phyloP scores from a whole-genome alignment of 1,140 invertebrate genomes.

The Drepana arcuata region DNA sequence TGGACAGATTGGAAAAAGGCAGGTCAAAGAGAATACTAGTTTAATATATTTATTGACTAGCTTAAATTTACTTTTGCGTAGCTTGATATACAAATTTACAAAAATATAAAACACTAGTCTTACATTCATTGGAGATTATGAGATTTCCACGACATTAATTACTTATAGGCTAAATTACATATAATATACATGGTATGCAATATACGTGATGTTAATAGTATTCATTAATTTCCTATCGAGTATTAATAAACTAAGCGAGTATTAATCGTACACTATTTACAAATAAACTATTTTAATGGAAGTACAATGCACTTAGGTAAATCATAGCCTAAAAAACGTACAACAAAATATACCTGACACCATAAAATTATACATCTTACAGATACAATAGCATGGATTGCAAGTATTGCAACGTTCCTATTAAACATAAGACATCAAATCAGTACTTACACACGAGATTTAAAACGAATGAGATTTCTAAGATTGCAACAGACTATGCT shows the following conservation, averaged over 20 bases:
- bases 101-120: slow-evolving; percentile 40
- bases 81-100: slow-evolving; percentile 47
- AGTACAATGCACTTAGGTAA: slow-evolving; percentile 10
- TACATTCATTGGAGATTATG: background rate
- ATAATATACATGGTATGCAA: background rate
- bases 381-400: background rate
- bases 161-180: background rate
- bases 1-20: background rate
- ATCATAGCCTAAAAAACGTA: background rate
- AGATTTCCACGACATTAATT: background rate
- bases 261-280: slow-evolving; percentile 7
- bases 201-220: slow-evolving; percentile 18
- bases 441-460: background rate
- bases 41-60: slow-evolving; percentile 51
- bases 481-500: background rate
- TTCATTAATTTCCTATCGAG: background rate
- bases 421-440: background rate
- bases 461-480: background rate
- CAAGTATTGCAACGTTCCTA: background rate
- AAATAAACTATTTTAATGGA: slow-evolving; percentile 7
- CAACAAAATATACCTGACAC: background rate
- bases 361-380: background rate
- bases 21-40: slow-evolving; percentile 15
- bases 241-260: background rate
- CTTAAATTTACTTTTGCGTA: too few relatives aligned